A percentile compares a stretch with the other conserved stretches of the same genome.
Conservation (phyloP, 2,113 vertebrate species). For the Hemicordylus capensis region DNA sequence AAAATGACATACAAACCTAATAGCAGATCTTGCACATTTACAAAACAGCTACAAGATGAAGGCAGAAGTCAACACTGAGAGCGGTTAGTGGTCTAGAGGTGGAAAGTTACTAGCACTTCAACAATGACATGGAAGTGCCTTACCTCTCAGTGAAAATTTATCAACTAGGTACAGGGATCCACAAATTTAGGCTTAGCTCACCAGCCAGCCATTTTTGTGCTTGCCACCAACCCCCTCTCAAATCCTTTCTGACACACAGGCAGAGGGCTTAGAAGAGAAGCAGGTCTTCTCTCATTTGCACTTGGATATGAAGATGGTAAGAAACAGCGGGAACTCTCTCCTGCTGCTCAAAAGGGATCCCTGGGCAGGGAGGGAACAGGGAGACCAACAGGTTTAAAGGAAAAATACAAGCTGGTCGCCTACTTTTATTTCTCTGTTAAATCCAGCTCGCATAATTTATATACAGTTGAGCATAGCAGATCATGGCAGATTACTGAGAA, state of each 20-base stretch:
- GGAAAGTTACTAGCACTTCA: neutral
- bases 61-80: neutral
- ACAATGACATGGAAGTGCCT: neutral
- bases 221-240: neutral
- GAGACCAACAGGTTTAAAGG: neutral
- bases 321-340: too few relatives aligned
- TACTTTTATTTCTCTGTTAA: too few relatives aligned
- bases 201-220: neutral
- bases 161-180: neutral
- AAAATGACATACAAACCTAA: neutral
- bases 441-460: too few relatives aligned
- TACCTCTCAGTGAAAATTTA: neutral
- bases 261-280: too few relatives aligned
- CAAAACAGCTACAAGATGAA: neutral
- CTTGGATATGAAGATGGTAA: too few relatives aligned
- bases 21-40: neutral
- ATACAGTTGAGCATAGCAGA: too few relatives aligned
- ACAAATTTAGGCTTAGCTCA: neutral
- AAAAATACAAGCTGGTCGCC: too few relatives aligned
- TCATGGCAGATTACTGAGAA: too few relatives aligned
- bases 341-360: too few relatives aligned
- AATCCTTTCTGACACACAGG: too few relatives aligned
- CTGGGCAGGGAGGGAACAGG: too few relatives aligned
- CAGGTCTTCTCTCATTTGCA: too few relatives aligned
- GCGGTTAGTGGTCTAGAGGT: constrained; percentile 9